Base-by-base conservation (phyloP, 1,140 invertebrate species). In the Parasteatoda tepidariorum region DNA sequence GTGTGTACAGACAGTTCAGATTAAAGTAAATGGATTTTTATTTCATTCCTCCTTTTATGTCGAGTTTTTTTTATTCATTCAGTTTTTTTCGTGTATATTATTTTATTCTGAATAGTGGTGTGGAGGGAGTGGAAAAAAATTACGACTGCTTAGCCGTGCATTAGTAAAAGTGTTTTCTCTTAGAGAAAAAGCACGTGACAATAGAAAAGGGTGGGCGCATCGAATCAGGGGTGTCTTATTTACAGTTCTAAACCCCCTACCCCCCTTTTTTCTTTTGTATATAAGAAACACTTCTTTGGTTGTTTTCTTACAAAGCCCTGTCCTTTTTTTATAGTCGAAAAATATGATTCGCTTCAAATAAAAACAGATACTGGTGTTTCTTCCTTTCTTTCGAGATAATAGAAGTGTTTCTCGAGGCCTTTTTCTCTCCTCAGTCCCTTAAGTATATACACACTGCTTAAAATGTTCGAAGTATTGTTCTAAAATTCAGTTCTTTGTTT, bases 11-110 rank as follows among this genome's bases (percentile, higher is more conserved):
- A 48, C 59, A 66, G 38, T 28, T 33, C 26, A 59, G 76, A 79
- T 79, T 79, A 79, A 79, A 79, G 76, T 41, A 79, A 68, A 79
- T 79, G 76, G 76, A 79, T 68, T 79, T 79, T 79, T 79, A 79
- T 79, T 79, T 68, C 76, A 41, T 59, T 64, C 26, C 28, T 57
- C 30, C 15, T 66, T 55, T 31, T 55, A 30, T 24, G 11, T 9
- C 34, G 13, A 9, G 9, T 55, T 34, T 66, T 67, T 68, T 57
- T 59, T 67, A 13, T 33, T 15, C 13, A n/a, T 30, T 75, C n/a
- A 11, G 4, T 64, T 48, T 6, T 31, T 26, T 62, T 64, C 13
- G 31, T 55, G 64, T 68, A 79, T 79, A 79, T 79, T 79, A 79
- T 79, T 54, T 79, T 79, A 54, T 57, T 79, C 11, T 68, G 41